phyloP scores from a whole-genome alignment of 1,140 invertebrate genomes.

The Apis mellifera region Amel_HAv3.1 CM009939.2:6433001-6433500 shows the following conservation, averaged over 20 bases:
- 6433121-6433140: constrained; percentile 48
- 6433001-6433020: constrained; percentile 3
- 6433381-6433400: constrained; percentile 46
- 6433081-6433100: constrained; percentile 34
- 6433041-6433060: constrained; percentile 62
- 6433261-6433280: constrained; percentile 41
- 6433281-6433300: constrained; percentile 47
- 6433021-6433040: constrained; percentile 53
- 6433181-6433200: background rate
- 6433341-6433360: constrained; percentile 49
- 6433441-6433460: constrained; percentile 43
- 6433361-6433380: constrained; percentile 54
- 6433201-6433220: constrained; percentile 2
- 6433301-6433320: constrained; percentile 45
- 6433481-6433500: constrained; percentile 83
- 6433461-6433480: constrained; percentile 52
- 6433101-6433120: constrained; percentile 28
- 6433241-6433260: constrained; percentile 34
- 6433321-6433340: constrained; percentile 1
- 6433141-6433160: constrained; percentile 32
- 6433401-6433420: constrained; percentile 7
- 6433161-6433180: background rate
- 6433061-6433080: constrained; percentile 59
- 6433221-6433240: background rate
- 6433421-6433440: constrained; percentile 23